Conservation (phyloP, 1,140 invertebrate species). For the Hyphantria cunea region DNA sequence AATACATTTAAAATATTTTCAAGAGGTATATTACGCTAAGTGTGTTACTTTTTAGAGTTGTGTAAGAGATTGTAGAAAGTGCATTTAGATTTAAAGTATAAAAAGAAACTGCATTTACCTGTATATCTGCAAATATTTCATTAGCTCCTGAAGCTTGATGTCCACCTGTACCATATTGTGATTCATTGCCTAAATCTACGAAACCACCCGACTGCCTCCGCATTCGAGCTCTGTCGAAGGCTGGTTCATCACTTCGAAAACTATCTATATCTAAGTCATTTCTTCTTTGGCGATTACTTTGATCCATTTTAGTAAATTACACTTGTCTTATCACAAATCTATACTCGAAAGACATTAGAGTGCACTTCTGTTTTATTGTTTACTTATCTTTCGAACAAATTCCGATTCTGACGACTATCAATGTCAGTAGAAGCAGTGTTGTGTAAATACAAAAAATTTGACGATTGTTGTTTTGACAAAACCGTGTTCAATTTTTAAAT, state of each 20-base stretch:
- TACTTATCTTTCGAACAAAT: conserved; percentile 9
- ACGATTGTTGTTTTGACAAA: no score
- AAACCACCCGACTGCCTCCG: conserved; percentile 84
- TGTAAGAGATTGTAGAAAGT: neutral
- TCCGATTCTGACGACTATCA: no score
- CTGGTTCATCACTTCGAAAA: conserved; percentile 68
- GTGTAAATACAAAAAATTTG: no score
- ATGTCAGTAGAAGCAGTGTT: no score
- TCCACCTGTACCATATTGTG: conserved; percentile 88
- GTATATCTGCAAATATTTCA: conserved; percentile 94
- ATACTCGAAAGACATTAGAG: conserved; percentile 11
- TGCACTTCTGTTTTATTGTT: conserved; percentile 9
- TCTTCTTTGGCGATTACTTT: conserved; percentile 56
- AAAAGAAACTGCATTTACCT: conserved; percentile 73
- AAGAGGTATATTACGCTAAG: no score
- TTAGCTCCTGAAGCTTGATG: conserved; percentile 92
- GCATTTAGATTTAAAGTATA: no score
- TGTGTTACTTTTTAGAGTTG: no score
- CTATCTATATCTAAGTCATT: conserved; percentile 70
- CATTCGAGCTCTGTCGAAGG: conserved; percentile 69
- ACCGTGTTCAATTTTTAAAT: no score
- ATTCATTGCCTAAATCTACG: conserved; percentile 87
- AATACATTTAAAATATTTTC: no score
- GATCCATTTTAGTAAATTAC: conserved; percentile 57
- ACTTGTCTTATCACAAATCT: conserved; percentile 1